Evolutionary conservation across 2,888 invertebrate genomes (phyloP).

Genomic region (Lordiphosa fenestrarum): DNA sequence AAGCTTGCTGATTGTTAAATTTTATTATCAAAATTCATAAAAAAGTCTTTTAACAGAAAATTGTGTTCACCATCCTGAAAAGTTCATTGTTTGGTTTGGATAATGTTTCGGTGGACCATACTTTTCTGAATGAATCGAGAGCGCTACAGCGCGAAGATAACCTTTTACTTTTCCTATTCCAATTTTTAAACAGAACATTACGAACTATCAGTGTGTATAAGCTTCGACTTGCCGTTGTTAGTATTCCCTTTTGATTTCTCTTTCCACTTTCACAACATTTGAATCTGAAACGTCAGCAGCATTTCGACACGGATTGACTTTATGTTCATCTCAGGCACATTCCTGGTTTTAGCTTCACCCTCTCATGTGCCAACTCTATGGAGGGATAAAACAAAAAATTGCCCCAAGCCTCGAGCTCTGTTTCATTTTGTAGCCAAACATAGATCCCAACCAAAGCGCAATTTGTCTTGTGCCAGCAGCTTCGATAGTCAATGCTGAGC

Average conservation of each 20-base stretch:
- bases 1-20: no score
- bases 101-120: no score
- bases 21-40: no score
- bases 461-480: constrained; percentile 76
- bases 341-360: constrained; percentile 15
- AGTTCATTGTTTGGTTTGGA: no score
- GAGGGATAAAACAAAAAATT: constrained; percentile 20
- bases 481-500: constrained; percentile 64
- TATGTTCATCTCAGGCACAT: constrained; percentile 35
- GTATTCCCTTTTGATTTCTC: background rate
- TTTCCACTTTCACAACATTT: constrained; percentile 33
- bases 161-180: no score
- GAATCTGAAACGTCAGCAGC: constrained; percentile 78
- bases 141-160: no score
- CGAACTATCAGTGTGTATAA: constrained; percentile 4
- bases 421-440: constrained; percentile 61
- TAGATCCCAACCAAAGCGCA: constrained; percentile 71
- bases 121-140: no score
- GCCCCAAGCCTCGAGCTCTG: constrained; percentile 30
- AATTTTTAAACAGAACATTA: no score
- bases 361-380: constrained; percentile 9
- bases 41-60: no score
- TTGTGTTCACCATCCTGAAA: no score
- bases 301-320: constrained; percentile 52
- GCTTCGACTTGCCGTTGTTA: constrained; percentile 1